Base-by-base conservation (phyloP, 2,113 vertebrate species). In the Protobothrops flavoviridis region DNA sequence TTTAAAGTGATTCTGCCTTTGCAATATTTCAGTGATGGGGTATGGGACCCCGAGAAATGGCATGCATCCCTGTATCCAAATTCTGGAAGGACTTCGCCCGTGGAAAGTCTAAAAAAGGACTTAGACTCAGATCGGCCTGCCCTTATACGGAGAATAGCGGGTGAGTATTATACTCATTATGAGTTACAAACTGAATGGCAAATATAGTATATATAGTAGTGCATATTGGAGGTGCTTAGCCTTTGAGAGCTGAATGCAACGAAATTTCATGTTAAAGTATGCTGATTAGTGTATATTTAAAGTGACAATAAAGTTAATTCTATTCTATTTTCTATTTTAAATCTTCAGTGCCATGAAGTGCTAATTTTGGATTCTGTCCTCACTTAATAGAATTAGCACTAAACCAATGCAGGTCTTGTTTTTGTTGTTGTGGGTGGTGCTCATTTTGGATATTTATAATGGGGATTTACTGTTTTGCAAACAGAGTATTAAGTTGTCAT, bases 1-100 rank as follows among this genome's bases (percentile, higher is more conserved):
- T 9, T 55, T 89, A 92, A n/a, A 24, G 21, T 90, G 96, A 24
- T 0, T 91, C n/a, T n/a, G 94, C 21, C 88, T 39, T n/a, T 94
- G 33, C 50, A n/a, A 94, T 85, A 88, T 91, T 93, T 0, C 91
- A 99, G 99, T 95, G 99, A 99, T 97, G 99, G 99, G 4, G 98
- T 99, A 90, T 99, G 99, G 99, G 99, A 99, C 95, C 99, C 99
- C 95, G 99, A 99, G 96, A 99, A 99, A 97, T 99, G 99, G 99
- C 99, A 99, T 95, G 99, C 99, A 2, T 99, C 99, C 81, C 96
- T 99, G 93, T 99, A 99, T 96, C 99, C 99, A 9, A 97, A 95
- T 69, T 99, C 99, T 92, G 99, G 98, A 92, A 97, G 98, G 90
- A 99, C 96, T 96, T 99, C 99, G 87, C 99, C 99, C 4, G 97